Evolutionary conservation across 2,888 invertebrate genomes (phyloP).

Genomic region (Magallana nippona): DNA sequence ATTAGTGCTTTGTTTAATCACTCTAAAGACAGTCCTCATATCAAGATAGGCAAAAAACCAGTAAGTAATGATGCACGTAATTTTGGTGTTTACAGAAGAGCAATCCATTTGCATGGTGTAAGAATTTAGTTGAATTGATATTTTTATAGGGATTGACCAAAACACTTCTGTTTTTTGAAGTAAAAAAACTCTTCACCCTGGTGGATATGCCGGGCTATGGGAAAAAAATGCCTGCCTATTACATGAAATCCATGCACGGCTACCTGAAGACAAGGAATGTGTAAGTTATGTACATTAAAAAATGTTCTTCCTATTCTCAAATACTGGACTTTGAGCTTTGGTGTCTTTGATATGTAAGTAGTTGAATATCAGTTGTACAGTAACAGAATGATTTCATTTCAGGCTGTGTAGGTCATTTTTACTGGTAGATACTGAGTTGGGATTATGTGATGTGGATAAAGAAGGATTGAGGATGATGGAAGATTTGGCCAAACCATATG

Average conservation of each 20-base stretch:
- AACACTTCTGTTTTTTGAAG: conserved; percentile 74
- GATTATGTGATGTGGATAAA: conserved; percentile 64
- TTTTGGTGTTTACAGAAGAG: too few species aligned
- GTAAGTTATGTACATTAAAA: too few species aligned
- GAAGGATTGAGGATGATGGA: conserved; percentile 74
- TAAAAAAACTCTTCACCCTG: conserved; percentile 69
- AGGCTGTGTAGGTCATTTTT: conserved; percentile 72
- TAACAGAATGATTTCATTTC: conserved; percentile 42
- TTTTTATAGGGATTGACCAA: conserved; percentile 76
- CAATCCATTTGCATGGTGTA: too few species aligned
- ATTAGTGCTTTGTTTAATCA: conserved; percentile 71
- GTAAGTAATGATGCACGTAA: conserved; percentile 59
- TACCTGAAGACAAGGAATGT: conserved; percentile 72
- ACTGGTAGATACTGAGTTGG: conserved; percentile 67
- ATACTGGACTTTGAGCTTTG: too few species aligned
- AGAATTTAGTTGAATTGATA: not conserved
- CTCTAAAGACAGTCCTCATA: conserved; percentile 42
- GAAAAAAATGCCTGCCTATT: conserved; percentile 76
- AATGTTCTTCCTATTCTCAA: too few species aligned
- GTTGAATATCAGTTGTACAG: too few species aligned
- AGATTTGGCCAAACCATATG: conserved; percentile 70
- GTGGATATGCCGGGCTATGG: conserved; percentile 80
- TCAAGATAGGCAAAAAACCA: conserved; percentile 60
- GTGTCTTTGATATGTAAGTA: too few species aligned
- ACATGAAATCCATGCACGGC: conserved; percentile 73